Evolutionary conservation across 2,113 vertebrate species (phyloP).

Genomic region (Edolisoma coerulescens): DNA sequence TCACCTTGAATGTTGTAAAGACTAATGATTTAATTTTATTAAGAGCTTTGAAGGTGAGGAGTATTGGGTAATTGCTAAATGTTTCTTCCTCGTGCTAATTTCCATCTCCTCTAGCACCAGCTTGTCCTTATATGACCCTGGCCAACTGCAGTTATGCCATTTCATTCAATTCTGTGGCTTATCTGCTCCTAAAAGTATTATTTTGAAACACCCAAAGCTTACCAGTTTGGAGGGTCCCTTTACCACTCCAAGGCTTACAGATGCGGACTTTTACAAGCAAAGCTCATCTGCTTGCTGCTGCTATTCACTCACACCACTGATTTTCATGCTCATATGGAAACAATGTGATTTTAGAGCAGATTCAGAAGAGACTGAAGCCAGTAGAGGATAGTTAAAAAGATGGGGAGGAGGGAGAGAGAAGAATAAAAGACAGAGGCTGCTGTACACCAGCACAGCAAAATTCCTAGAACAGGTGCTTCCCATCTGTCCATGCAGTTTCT

Average conservation of each 20-base stretch:
- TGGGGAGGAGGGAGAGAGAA: background rate
- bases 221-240: background rate
- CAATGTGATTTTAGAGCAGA: background rate
- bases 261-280: background rate
- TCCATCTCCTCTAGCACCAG: background rate
- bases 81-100: constrained; percentile 26
- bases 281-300: background rate
- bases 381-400: background rate
- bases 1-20: constrained; percentile 25
- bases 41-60: constrained; percentile 30
- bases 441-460: background rate
- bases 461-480: background rate
- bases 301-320: background rate
- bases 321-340: background rate
- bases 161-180: background rate
- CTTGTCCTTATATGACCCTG: constrained; percentile 12
- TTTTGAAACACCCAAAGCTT: background rate
- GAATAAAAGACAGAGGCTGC: background rate
- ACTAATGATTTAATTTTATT: constrained; percentile 57
- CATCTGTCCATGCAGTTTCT: background rate
- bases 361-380: background rate
- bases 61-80: constrained; percentile 23
- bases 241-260: background rate
- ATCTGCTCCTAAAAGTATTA: background rate
- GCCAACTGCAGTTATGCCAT: background rate